Evolutionary conservation across 2,888 invertebrate species (phyloP), one percentile per base, ranked within the genome.

Genomic region (Diarsia brunnea): DNA sequence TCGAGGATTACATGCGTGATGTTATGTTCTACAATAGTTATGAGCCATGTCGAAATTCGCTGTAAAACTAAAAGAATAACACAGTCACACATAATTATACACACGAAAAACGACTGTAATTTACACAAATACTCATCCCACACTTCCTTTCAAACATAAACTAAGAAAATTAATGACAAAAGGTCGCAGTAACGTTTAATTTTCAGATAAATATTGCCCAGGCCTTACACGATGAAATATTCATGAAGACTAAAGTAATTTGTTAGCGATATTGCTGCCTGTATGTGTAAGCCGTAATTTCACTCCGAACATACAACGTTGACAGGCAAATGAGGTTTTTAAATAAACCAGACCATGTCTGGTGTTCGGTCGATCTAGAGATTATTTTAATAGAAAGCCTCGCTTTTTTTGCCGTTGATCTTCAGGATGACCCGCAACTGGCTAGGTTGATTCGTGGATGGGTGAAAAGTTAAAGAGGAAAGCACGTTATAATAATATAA

Each of bases 231-330:
- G 88, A 92, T 94, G 93, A 93, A 94, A 93, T 92, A 94, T 94
- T 92, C 93, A 94, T 94, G 93, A 93, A 93, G 91, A 93, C 90
- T 63, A 91, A 90, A 86, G 93, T 93, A 93, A 94, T 94, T 93
- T 94, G 92, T 90, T 91, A 89, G 91, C 91, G 90, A 93, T 94
- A 94, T 93, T 92, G 92, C 86, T 82, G 81, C 81, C 82, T 88
- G 85, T 89, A 83, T 87, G 87, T 66, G 75, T 75, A 51, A 38
- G 31, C 38, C 78, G 81, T 88, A 88, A 89, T 89, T 86, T 87
- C 71, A 79, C 81, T 80, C 79, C 49, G 77, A 79, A 79, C 72
- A 60, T 76, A 81, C 81, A 79, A 74, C 70, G 67, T 70, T 45
- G 81, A 81, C 69, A 79, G 78, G 85, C 73, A 88, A 88, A 90